These are phyloP conservation scores for Acrobeloides nanus DNA, from an alignment of 2,888 invertebrate species.

Conservation along the genomic window DNA sequence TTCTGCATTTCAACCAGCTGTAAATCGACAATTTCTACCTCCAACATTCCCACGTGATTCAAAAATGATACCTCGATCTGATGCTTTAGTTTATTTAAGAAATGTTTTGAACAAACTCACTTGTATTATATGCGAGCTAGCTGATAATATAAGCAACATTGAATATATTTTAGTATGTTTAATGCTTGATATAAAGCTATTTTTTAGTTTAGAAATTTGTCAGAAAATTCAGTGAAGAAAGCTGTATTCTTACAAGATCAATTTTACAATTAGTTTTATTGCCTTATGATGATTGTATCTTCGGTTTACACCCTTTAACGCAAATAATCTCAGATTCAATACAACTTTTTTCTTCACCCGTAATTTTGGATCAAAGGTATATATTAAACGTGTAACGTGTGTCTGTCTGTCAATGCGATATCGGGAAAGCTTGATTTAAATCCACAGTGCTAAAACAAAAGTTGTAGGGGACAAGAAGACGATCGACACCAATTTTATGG, in stretches of 20 bases:
- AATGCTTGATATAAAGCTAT: no score
- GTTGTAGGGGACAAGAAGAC: no score
- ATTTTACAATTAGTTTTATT: slow-evolving; percentile 73
- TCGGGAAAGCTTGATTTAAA: no score
- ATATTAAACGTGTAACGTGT: no score
- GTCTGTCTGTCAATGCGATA: no score
- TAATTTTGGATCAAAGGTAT: no score
- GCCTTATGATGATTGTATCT: slow-evolving; percentile 53
- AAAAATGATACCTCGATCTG: slow-evolving; percentile 71
- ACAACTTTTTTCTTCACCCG: no score
- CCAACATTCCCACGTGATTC: slow-evolving; percentile 95
- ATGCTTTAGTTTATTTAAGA: slow-evolving; percentile 74
- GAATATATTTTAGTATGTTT: slow-evolving; percentile 71
- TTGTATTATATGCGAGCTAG: slow-evolving; percentile 26
- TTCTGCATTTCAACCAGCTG: slow-evolving; percentile 87
- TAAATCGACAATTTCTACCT: slow-evolving; percentile 85
- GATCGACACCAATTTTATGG: no score
- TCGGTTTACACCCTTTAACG: no score
- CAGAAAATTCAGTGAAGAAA: slow-evolving; percentile 77
- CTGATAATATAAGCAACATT: slow-evolving; percentile 68
- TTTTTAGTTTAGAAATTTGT: slow-evolving; percentile 69
- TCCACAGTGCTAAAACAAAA: no score
- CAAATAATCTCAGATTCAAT: no score
- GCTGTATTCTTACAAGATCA: slow-evolving; percentile 71
- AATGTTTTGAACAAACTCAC: slow-evolving; percentile 70